Conservation (phyloP, 1,140 invertebrate genomes). For the Aphelenchoides fujianensis region DNA sequence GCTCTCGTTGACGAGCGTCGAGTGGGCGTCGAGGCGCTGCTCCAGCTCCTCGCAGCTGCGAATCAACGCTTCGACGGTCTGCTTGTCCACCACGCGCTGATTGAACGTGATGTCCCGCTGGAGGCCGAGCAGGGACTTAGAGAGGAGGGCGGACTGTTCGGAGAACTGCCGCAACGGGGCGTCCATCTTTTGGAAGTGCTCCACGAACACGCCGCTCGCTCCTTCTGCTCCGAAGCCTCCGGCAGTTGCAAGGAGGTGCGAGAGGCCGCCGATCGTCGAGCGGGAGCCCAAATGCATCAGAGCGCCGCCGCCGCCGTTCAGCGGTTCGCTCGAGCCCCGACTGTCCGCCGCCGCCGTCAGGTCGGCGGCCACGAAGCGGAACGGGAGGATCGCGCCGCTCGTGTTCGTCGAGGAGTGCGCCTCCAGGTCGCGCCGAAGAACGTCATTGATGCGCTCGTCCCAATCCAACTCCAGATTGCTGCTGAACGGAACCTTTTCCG, state of each 20-base stretch:
- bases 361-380: no score
- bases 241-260: background rate
- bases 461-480: background rate
- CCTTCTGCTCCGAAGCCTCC: background rate
- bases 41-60: slow-evolving; percentile 47
- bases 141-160: slow-evolving; percentile 39
- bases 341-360: no score
- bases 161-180: slow-evolving; percentile 48
- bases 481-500: slow-evolving; percentile 15
- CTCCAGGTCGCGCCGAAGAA: background rate
- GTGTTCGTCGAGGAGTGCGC: background rate
- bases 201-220: slow-evolving; percentile 46
- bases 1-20: slow-evolving; percentile 36
- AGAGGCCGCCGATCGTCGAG: background rate
- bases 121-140: slow-evolving; percentile 50
- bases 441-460: background rate
- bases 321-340: no score
- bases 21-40: slow-evolving; percentile 33
- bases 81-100: slow-evolving; percentile 46
- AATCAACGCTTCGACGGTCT: slow-evolving; percentile 44
- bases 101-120: slow-evolving; percentile 58
- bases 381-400: background rate
- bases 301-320: background rate
- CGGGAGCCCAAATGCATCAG: background rate
- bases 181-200: slow-evolving; percentile 50